Evolutionary conservation across 2,888 invertebrate species (phyloP), one percentile per base, ranked within the genome.

Genomic region (Eledona agricola): DNA sequence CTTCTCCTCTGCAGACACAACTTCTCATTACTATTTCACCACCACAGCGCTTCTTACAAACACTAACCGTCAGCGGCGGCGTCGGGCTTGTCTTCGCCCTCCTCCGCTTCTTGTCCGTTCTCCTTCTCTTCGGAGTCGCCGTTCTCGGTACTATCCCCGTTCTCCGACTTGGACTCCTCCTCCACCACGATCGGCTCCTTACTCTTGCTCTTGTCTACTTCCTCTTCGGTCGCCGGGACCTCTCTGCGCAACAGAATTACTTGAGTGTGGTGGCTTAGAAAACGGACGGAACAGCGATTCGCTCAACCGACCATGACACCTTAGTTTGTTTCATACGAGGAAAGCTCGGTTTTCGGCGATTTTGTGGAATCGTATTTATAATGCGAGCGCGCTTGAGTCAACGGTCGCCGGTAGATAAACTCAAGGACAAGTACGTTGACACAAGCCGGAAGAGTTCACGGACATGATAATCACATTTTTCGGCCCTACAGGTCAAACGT

Each of bases 41-140:
- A n/a, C n/a, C 5, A 7, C 6, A 11, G 10, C 22, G 12, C 29
- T 1, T 9, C 29, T n/a, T n/a, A 12, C 2, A 4, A n/a, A 2
- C n/a, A 19, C 34, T 1, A 20, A 47, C 47, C 58, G 56, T 78
- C 77, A 49, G 77, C 77, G 4, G 54, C 60, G 5, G 15, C 12
- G 6, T 26, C 9, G n/a, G 31, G 4, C 10, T 42, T 29, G n/a
- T 64, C 22, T 11, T 35, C 28, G 4, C 26, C 54, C 56, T 77
- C 77, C 73, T 49, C 50, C 4, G 73, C 74, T 28, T 78, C 78
- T 6, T 75, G 75, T 70, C 50, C 26, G 34, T 77, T 76, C 35
- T 77, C 69, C 58, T 77, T 74, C 12, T 75, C 74, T 25, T 76
- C 73, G 19, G 74, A 72, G 10, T 77, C 77, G 15, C 73, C 76